Evolutionary conservation across 1,140 invertebrate species (phyloP), one percentile per base, ranked within the genome.

Genomic region (Grapholita molesta): DNA sequence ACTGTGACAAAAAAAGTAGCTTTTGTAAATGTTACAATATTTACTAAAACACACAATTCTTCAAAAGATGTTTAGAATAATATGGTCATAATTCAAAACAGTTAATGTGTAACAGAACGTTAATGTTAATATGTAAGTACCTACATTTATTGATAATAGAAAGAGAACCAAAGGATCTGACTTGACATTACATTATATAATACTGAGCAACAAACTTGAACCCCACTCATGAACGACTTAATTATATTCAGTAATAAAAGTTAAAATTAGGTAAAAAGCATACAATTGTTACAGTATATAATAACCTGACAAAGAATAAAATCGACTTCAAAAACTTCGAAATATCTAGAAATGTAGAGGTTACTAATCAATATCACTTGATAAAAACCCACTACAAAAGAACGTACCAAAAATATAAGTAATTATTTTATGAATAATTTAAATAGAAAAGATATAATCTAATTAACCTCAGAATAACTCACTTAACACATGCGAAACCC

Each of bases 1-100:
- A 76, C 86, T 90, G 74, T 42, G 80, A 83, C 21, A 38, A 66
- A 52, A 73, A 53, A 21, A 48, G 5, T 21, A 48, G 1, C 21
- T 9, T 48, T 21, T 0, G 5, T 48, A 48, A 48, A 38, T 38
- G 18, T 48, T 7, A 6, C 3, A 48, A 48, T 15, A 48, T 30
- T 30, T 30, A 4, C 3, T 30, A 18, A 48, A 0, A 48, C 4
- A 33, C 3, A 8, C 12, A 6, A 32, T 7, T 7, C 1, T 32
- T 32, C 5, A 32, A 7, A 32, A 32, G 8, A 11, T 9, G 3
- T 32, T 32, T 1, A 32, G 11, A 11, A 11, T 33, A 33, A 33
- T 33, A 3, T 33, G 32, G 32, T 33, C 32, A 33, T 33, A 33
- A 33, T 2, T 5, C 6, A 1, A 3, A 1, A 15, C 0, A n/a